Evolutionary conservation across 2,888 invertebrate species (phyloP).

Genomic region (Heteropelma amictum): DNA sequence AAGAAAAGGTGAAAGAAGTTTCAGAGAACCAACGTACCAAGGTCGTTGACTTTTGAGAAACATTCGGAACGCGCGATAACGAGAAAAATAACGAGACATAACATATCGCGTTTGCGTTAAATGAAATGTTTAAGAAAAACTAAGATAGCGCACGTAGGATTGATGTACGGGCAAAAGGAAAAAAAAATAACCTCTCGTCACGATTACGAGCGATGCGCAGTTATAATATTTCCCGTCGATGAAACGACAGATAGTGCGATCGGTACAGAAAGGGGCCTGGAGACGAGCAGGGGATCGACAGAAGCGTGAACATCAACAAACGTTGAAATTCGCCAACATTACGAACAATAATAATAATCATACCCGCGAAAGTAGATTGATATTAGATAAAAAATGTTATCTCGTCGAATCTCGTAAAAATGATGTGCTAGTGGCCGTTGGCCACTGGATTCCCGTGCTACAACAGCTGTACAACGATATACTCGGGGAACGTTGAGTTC

Average conservation of each 20-base stretch:
- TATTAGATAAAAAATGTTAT: neutral
- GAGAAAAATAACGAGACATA: too few relatives aligned
- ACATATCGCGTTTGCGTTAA: too few relatives aligned
- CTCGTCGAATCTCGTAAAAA: neutral
- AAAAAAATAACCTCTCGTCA: neutral
- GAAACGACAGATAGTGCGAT: conserved; percentile 39
- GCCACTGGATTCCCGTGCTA: neutral
- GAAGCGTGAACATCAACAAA: conserved; percentile 42
- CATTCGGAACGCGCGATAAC: too few relatives aligned
- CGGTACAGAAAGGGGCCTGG: conserved; percentile 7
- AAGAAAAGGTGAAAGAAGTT: too few relatives aligned
- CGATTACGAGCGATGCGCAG: conserved; percentile 65
- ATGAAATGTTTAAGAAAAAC: too few relatives aligned
- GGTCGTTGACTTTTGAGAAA: too few relatives aligned
- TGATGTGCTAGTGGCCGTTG: neutral
- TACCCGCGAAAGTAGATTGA: neutral
- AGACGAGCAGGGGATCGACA: neutral
- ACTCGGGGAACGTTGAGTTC: conserved; percentile 21
- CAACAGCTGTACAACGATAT: conserved; percentile 32
- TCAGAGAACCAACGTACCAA: too few relatives aligned
- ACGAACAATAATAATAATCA: conserved; percentile 1
- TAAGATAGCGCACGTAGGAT: too few relatives aligned
- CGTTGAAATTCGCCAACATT: conserved; percentile 16
- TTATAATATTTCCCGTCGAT: conserved; percentile 62
- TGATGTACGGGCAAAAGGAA: neutral